phyloP scores from a whole-genome alignment of 2,888 invertebrate genomes.

The Sminthurides aquaticus region DNA sequence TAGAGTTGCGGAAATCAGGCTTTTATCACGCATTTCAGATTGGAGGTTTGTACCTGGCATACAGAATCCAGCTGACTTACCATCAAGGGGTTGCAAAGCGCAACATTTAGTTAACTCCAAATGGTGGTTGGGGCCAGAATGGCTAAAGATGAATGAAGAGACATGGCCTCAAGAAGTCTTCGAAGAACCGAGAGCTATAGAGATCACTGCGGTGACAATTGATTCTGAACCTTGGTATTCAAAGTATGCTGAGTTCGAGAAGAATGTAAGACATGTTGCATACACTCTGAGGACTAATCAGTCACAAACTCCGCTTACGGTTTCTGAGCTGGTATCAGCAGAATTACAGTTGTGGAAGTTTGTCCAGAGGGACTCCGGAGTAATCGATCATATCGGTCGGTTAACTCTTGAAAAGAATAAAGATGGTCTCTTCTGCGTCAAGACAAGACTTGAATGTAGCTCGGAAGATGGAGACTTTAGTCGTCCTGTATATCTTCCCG shows the following conservation, averaged over 20 bases:
- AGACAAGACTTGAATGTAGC: slow-evolving; percentile 23
- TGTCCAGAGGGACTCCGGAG: slow-evolving; percentile 7
- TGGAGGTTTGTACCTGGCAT: slow-evolving; percentile 45
- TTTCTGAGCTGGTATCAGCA: slow-evolving; percentile 1
- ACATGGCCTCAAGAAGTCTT: slow-evolving; percentile 38
- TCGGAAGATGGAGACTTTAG: slow-evolving; percentile 35
- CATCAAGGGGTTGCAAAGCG: slow-evolving; percentile 44
- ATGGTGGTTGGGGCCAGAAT: slow-evolving; percentile 45
- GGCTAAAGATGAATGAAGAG: slow-evolving; percentile 37
- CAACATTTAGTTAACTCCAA: slow-evolving; percentile 39
- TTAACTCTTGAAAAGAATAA: background rate
- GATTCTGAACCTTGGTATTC: background rate
- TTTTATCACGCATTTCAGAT: slow-evolving; percentile 15
- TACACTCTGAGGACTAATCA: background rate
- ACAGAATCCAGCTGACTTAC: slow-evolving; percentile 45
- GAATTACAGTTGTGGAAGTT: background rate
- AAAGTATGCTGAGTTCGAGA: background rate
- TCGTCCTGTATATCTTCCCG: slow-evolving; percentile 43
- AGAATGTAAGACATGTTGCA: background rate
- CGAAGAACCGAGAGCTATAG: background rate
- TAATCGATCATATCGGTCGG: background rate
- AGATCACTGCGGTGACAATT: too few species aligned
- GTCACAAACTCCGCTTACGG: background rate
- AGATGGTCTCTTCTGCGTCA: slow-evolving; percentile 5
- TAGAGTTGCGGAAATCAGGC: slow-evolving; percentile 13